Evolutionary conservation across 2,888 invertebrate genomes (phyloP).

Genomic region (Priocnemis perturbator): DNA sequence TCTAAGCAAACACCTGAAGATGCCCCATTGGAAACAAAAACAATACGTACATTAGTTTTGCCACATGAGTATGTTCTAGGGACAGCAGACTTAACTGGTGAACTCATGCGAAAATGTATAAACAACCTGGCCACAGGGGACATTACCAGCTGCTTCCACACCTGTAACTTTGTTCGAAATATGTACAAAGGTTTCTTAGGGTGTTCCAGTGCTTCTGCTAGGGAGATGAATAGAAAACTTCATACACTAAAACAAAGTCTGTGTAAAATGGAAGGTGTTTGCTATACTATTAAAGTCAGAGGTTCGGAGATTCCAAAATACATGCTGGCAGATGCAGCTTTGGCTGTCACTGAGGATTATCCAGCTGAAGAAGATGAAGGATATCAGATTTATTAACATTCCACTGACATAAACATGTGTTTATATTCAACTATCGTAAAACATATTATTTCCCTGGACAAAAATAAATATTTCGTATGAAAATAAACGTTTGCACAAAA

Average conservation of each 20-base stretch:
- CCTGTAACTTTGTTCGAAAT: slow-evolving; percentile 84
- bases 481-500: slow-evolving; percentile 13
- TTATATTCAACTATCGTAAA: background rate
- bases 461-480: slow-evolving; percentile 31
- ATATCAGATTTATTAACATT: slow-evolving; percentile 64
- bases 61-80: slow-evolving; percentile 84
- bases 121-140: slow-evolving; percentile 88
- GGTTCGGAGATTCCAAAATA: slow-evolving; percentile 87
- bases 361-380: slow-evolving; percentile 77
- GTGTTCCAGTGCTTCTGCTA: slow-evolving; percentile 76
- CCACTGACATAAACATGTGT: background rate
- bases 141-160: slow-evolving; percentile 82
- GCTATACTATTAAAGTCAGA: slow-evolving; percentile 87
- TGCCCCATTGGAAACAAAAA: slow-evolving; percentile 34
- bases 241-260: slow-evolving; percentile 85
- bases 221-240: slow-evolving; percentile 84
- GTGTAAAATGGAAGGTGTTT: slow-evolving; percentile 88
- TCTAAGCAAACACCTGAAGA: slow-evolving; percentile 30
- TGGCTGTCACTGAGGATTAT: slow-evolving; percentile 66
- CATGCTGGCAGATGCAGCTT: slow-evolving; percentile 79
- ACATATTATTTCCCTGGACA: slow-evolving; percentile 4
- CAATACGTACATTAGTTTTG: slow-evolving; percentile 68
- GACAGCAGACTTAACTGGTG: slow-evolving; percentile 91
- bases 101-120: slow-evolving; percentile 92
- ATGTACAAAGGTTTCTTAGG: slow-evolving; percentile 81